These are phyloP conservation scores for Gryllus bimaculatus DNA, from an alignment of 1,140 invertebrate genomes.

Conservation along the genomic window DNA sequence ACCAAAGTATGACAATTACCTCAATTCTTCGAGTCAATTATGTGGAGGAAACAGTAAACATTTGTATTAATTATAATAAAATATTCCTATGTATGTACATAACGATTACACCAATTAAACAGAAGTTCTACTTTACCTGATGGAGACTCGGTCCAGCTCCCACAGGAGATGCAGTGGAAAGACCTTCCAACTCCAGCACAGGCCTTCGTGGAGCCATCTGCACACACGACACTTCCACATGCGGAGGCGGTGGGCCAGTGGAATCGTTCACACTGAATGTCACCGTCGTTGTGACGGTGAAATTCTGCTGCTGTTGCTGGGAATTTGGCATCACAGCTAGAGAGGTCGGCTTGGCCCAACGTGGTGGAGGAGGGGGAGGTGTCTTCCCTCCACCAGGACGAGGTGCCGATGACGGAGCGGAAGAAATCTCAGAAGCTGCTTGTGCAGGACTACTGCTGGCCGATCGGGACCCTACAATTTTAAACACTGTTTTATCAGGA, in stretches of 20 bases:
- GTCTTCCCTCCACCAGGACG: slow-evolving; percentile 37
- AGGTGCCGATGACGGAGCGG: not conserved
- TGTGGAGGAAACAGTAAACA: too few relatives aligned
- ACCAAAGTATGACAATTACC: too few relatives aligned
- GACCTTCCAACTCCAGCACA: slow-evolving; percentile 12
- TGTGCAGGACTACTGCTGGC: slow-evolving; percentile 16
- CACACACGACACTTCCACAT: slow-evolving; percentile 25
- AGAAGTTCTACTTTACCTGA: too few relatives aligned
- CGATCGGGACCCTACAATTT: slow-evolving; percentile 12
- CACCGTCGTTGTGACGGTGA: slow-evolving; percentile 71
- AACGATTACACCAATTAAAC: too few relatives aligned
- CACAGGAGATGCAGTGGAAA: not conserved
- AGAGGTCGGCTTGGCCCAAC: slow-evolving; percentile 44
- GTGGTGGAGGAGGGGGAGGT: slow-evolving; percentile 52
- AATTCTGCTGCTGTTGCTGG: slow-evolving; percentile 42
- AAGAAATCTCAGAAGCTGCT: not conserved
- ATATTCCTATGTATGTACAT: too few relatives aligned
- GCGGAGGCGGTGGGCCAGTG: slow-evolving; percentile 21
- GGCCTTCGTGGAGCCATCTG: slow-evolving; percentile 18
- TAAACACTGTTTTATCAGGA: not conserved
- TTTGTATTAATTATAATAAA: too few relatives aligned
- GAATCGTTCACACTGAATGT: slow-evolving; percentile 65
- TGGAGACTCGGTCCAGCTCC: not conserved
- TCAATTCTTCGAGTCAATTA: too few relatives aligned
- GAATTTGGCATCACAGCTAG: slow-evolving; percentile 27